phyloP scores from a whole-genome alignment of 2,888 invertebrate genomes.

The Tridacna gigas region DNA sequence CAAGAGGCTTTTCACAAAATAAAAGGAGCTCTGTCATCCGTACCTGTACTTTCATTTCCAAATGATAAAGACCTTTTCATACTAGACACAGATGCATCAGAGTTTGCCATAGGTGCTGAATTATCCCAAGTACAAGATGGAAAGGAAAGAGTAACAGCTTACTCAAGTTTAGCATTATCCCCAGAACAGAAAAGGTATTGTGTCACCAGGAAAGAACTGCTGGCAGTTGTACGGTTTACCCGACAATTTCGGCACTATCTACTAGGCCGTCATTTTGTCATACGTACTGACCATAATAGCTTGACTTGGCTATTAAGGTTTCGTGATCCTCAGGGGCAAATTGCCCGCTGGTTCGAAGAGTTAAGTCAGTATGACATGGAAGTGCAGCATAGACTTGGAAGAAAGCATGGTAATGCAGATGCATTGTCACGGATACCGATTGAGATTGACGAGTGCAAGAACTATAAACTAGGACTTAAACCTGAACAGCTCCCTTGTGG shows the following conservation, averaged over 20 bases:
- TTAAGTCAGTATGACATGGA: slow-evolving; percentile 8
- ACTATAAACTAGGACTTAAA: background rate
- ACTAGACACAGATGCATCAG: too few relatives aligned
- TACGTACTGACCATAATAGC: slow-evolving; percentile 5
- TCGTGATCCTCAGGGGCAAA: background rate
- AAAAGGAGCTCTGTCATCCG: slow-evolving; percentile 24
- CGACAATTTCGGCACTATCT: slow-evolving; percentile 24
- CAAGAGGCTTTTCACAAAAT: slow-evolving; percentile 27
- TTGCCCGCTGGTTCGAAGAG: slow-evolving; percentile 13
- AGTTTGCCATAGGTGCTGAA: slow-evolving; percentile 59
- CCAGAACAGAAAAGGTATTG: too few relatives aligned
- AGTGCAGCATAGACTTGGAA: slow-evolving; percentile 1
- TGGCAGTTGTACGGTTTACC: slow-evolving; percentile 28
- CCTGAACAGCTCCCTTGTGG: background rate
- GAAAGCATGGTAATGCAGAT: slow-evolving; percentile 19
- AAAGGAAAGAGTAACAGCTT: slow-evolving; percentile 30
- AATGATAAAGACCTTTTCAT: slow-evolving; percentile 37
- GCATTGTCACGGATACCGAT: background rate
- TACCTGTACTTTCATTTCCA: slow-evolving; percentile 55
- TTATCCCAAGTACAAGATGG: slow-evolving; percentile 53
- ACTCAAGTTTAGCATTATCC: too few relatives aligned
- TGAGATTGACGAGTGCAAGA: too few relatives aligned
- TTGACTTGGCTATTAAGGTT: background rate
- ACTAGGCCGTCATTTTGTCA: background rate
- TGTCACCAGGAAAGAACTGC: too few relatives aligned